phyloP scores from a whole-genome alignment of 37 sponge, comb jelly and placozoan species.

The Petrosia ficiformis region DNA sequence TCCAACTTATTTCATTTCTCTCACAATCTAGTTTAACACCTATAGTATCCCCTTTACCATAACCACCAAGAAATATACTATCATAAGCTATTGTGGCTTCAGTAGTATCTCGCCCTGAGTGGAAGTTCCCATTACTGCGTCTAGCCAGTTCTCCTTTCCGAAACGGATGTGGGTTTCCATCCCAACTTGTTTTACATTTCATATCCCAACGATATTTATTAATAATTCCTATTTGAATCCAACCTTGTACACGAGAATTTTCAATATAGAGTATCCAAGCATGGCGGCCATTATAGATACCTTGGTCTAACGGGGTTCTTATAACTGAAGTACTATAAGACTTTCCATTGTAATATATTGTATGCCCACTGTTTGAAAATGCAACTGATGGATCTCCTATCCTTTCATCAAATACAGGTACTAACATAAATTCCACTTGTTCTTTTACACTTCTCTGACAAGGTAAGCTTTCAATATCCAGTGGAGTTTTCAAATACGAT shows the following conservation, averaged over 20 bases:
- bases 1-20: slow-evolving; percentile 63
- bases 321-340: slow-evolving; percentile 84
- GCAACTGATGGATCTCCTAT: slow-evolving; percentile 40
- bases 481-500: slow-evolving; percentile 4
- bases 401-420: slow-evolving; percentile 57
- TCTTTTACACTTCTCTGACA: slow-evolving; percentile 58
- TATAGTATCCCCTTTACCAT: slow-evolving; percentile 75
- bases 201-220: slow-evolving; percentile 46
- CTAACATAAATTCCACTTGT: slow-evolving; percentile 64
- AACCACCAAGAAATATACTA: slow-evolving; percentile 70
- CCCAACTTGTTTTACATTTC: slow-evolving; percentile 70
- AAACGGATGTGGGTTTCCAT: slow-evolving; percentile 91
- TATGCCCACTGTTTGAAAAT: slow-evolving; percentile 66
- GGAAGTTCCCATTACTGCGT: slow-evolving; percentile 83
- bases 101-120: slow-evolving; percentile 55
- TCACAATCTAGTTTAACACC: slow-evolving; percentile 74
- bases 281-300: slow-evolving; percentile 62
- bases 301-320: slow-evolving; percentile 68
- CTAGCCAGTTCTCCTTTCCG: slow-evolving; percentile 81
- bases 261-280: slow-evolving; percentile 84
- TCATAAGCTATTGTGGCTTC: slow-evolving; percentile 66
- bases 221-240: slow-evolving; percentile 93
- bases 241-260: slow-evolving; percentile 77
- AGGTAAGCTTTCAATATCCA: slow-evolving; percentile 61
- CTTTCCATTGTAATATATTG: slow-evolving; percentile 60